Evolutionary conservation across 2,797 vertebrate genomes (phyloP).

Genomic region (Taenioides sp.): DNA sequence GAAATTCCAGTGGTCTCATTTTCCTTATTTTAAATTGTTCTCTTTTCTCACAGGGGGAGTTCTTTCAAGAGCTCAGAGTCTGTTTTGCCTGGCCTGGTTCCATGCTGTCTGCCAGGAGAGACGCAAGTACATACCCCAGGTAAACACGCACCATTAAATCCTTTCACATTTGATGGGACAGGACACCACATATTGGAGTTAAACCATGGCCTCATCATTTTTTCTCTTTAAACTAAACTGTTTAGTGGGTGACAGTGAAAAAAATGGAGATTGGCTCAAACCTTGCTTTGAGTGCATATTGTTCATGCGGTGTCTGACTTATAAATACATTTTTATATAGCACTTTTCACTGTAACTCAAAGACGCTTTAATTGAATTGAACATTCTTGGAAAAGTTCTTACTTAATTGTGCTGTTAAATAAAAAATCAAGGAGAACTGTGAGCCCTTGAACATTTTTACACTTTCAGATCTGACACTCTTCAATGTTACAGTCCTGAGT

Average conservation of each 20-base stretch:
- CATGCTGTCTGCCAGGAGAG: constrained; percentile 97
- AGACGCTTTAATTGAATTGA: too few species aligned
- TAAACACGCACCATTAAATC: constrained; percentile 46
- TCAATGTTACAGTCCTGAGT: background rate
- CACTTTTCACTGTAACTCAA: too few species aligned
- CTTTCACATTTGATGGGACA: background rate
- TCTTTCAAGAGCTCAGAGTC: constrained; percentile 83
- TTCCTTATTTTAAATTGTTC: background rate
- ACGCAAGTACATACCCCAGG: constrained; percentile 97
- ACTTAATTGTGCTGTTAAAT: background rate
- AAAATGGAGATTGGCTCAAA: background rate
- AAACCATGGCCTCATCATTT: background rate
- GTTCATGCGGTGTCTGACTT: background rate
- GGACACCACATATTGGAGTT: background rate
- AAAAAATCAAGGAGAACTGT: background rate
- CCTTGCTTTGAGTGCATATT: background rate
- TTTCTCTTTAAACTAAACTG: background rate
- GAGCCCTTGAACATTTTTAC: background rate
- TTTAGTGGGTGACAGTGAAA: background rate
- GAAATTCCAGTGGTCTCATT: background rate
- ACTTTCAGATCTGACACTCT: background rate
- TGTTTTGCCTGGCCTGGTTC: constrained; percentile 97
- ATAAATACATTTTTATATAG: too few species aligned
- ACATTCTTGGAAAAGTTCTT: background rate
- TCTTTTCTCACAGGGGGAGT: constrained; percentile 71